Percentiles rank a stretch among this genome's conserved stretches.
These are phyloP conservation scores for Pseudorhiza aurosa DNA, from an alignment of 30 jellyfish, hydroid and myxozoan species.

Conservation along the genomic window DNA sequence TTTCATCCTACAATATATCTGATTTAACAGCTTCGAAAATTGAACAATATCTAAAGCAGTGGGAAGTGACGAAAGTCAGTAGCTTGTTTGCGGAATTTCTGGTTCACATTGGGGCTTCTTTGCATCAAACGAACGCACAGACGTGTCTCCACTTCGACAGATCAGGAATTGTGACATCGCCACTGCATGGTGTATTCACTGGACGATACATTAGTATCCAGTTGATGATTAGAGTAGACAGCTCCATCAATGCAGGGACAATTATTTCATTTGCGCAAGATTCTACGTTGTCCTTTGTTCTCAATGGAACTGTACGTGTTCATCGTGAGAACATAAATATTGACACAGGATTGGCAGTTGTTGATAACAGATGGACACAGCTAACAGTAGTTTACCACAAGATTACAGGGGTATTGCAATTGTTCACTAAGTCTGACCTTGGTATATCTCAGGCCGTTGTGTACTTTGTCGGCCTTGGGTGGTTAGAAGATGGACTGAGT, in stretches of 20 bases:
- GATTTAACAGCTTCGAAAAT: background rate
- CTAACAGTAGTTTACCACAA: constrained; percentile 47
- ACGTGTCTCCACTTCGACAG: constrained; percentile 35
- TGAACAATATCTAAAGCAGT: background rate
- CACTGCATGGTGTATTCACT: constrained; percentile 7
- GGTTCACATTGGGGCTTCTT: background rate
- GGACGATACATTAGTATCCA: constrained; percentile 29
- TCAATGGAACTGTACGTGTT: constrained; percentile 25
- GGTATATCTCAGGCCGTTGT: constrained; percentile 28
- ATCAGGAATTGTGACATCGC: constrained; percentile 40
- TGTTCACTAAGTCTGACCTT: constrained; percentile 23
- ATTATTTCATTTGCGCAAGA: constrained; percentile 38
- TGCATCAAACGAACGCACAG: constrained; percentile 44
- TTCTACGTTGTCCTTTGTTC: constrained; percentile 16
- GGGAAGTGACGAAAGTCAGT: background rate
- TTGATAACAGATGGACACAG: constrained; percentile 38
- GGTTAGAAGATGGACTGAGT: constrained; percentile 37
- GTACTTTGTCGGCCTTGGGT: constrained; percentile 27
- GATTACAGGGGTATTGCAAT: constrained; percentile 46
- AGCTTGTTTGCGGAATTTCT: constrained; percentile 31
- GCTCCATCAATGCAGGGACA: constrained; percentile 38
- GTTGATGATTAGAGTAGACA: constrained; percentile 31
- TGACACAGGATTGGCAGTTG: constrained; percentile 40
- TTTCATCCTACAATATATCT: background rate
- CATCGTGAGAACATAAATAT: constrained; percentile 12